Evolutionary conservation across 2,888 invertebrate species (phyloP), one percentile per base, ranked within the genome.

Genomic region (Aleiodes leptofemur): DNA sequence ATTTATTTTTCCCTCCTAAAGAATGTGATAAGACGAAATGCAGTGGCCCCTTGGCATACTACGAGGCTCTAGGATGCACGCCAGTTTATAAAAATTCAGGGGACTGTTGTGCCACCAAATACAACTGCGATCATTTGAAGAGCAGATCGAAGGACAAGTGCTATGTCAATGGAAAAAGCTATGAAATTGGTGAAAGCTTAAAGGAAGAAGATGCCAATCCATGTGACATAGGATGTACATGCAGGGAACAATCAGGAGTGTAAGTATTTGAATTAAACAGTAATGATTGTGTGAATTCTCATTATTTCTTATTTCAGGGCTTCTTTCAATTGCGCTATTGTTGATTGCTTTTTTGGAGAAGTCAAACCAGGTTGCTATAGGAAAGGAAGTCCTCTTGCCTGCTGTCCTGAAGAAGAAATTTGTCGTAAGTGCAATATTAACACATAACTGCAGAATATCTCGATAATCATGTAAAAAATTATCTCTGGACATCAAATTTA

Each of bases 111-210:
- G 77, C 88, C 8, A 53, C 61, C 3, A 77, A 72, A 29, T 88
- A 83, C 77, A 76, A 88, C 16, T 88, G 88, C 53, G 81, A 81
- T 14, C 80, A 84, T 57, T 48, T 88, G 43, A 70, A 82, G 7
- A 31, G 38, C 0, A 77, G 83, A 69, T 77, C 81, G 0, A 61
- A 29, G 0, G 66, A 83, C 34, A 86, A 86, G 69, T 88, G 88
- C 73, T 84, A 86, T 29, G 66, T 78, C 4, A 86, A 86, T 31
- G 82, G 77, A 2, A 69, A 84, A 11, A 81, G 64, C 8, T 88
- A 88, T 55, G 69, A 59, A 4, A 51, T 85, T 23, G 83, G 83
- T 0, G 84, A 88, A 6, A 0, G 0, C 0, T 71, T 88, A 8
- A 83, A 34, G 55, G 73, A 80, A 0, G 86, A 84, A 56, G 85